A percentile compares a stretch with the other conserved stretches of the same genome.
These are phyloP conservation scores for Anguilla megastoma DNA, from an alignment of 2,797 vertebrate genomes.

Conservation along the genomic window DNA sequence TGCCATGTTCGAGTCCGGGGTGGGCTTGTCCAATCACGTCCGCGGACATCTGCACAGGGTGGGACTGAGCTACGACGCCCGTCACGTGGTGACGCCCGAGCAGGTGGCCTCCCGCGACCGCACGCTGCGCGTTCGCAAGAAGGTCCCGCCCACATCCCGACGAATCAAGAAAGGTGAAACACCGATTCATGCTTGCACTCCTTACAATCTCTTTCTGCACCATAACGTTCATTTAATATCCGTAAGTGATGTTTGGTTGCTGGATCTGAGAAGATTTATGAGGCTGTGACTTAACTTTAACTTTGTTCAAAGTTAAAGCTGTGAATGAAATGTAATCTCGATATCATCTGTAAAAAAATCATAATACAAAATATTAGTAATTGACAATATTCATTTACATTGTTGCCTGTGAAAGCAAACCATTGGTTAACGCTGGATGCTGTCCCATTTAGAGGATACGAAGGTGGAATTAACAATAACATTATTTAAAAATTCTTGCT, in stretches of 20 bases:
- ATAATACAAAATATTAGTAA: neutral
- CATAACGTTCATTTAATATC: neutral
- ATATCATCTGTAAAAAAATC: neutral
- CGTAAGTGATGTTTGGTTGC: neutral
- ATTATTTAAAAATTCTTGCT: slow-evolving; percentile 1
- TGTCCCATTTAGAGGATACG: neutral
- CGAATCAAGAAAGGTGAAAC: slow-evolving; percentile 88
- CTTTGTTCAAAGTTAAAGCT: neutral
- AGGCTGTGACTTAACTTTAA: neutral
- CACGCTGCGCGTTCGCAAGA: slow-evolving; percentile 87
- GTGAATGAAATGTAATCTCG: neutral
- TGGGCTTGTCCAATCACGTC: slow-evolving; percentile 94
- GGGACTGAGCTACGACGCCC: slow-evolving; percentile 88
- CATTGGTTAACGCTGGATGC: neutral
- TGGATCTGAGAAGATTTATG: neutral
- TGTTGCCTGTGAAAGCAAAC: neutral
- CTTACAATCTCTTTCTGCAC: neutral
- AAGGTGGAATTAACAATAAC: neutral
- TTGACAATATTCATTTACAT: neutral
- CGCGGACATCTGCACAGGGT: slow-evolving; percentile 95
- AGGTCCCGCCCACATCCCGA: slow-evolving; percentile 75
- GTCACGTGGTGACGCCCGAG: slow-evolving; percentile 87
- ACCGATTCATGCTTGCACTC: neutral
- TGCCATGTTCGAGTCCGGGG: slow-evolving; percentile 93
- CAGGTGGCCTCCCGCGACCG: slow-evolving; percentile 89